Percentiles rank a stretch among this genome's conserved stretches.
Evolutionary conservation across 2,797 vertebrate genomes (phyloP).

Genomic region (Hypotaenidia philippensis): DNA sequence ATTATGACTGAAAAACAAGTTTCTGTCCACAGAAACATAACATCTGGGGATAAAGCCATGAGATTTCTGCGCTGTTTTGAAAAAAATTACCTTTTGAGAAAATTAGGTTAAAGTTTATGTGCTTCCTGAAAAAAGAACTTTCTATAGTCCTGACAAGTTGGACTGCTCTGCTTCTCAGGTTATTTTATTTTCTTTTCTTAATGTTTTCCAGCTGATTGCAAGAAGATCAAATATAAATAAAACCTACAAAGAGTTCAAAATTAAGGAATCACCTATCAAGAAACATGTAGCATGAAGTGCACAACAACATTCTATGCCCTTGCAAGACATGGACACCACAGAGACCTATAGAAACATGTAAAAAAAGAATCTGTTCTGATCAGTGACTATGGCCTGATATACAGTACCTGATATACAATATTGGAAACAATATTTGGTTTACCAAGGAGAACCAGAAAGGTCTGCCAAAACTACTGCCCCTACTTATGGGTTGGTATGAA

Average conservation of each 20-base stretch:
- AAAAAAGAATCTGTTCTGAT: background rate
- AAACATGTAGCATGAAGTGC: background rate
- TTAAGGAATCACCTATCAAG: background rate
- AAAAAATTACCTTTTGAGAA: background rate
- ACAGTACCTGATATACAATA: background rate
- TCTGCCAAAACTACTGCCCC: background rate
- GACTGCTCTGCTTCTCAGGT: background rate
- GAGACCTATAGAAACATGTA: background rate
- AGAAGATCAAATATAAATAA: conserved; percentile 28
- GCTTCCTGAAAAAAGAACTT: background rate
- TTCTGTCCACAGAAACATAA: background rate
- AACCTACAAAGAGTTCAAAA: background rate
- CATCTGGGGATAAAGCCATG: background rate
- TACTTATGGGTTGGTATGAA: background rate
- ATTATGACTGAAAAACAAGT: background rate
- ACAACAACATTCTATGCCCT: background rate
- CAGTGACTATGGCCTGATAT: background rate
- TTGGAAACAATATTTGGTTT: background rate
- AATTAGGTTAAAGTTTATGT: background rate
- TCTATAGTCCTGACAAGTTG: background rate
- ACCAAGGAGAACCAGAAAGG: background rate
- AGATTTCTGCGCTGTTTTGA: background rate
- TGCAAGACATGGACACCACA: background rate
- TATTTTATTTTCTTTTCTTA: conserved; percentile 31
- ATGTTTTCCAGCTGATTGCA: background rate